Conservation (phyloP, 1,140 invertebrate species). For the Trigoniulus corallinus region DNA sequence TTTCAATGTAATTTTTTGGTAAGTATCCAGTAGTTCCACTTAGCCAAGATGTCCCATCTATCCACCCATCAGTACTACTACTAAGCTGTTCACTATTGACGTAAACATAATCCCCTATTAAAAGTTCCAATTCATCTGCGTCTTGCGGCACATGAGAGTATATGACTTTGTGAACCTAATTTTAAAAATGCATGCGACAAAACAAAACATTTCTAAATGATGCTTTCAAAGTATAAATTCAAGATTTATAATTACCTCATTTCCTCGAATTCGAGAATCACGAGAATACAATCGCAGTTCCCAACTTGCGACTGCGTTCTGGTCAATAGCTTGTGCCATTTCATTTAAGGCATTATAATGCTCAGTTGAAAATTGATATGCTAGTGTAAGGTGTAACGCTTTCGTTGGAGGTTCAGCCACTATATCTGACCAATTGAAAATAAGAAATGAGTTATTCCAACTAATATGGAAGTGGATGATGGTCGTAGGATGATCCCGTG, state of each 20-base stretch:
- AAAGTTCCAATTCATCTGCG: slow-evolving; percentile 65
- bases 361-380: slow-evolving; percentile 61
- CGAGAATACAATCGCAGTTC: slow-evolving; percentile 70
- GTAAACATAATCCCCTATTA: slow-evolving; percentile 71
- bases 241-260: slow-evolving; percentile 39
- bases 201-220: not conserved
- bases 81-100: slow-evolving; percentile 51
- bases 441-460: too few relatives aligned
- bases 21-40: slow-evolving; percentile 55
- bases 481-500: too few relatives aligned
- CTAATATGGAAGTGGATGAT: too few relatives aligned
- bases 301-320: slow-evolving; percentile 48
- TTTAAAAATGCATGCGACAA: slow-evolving; percentile 13
- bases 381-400: slow-evolving; percentile 67
- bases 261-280: slow-evolving; percentile 50
- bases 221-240: not conserved
- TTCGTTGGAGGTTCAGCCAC: slow-evolving; percentile 58
- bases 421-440: too few relatives aligned
- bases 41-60: slow-evolving; percentile 68
- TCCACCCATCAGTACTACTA: slow-evolving; percentile 64
- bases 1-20: slow-evolving; percentile 60
- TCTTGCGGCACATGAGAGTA: slow-evolving; percentile 57
- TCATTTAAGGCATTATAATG: slow-evolving; percentile 51
- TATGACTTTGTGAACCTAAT: slow-evolving; percentile 57
- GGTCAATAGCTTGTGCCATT: slow-evolving; percentile 48